Percentiles rank a stretch among this genome's conserved stretches.
These are phyloP conservation scores for Sebastes hubbsi DNA, from an alignment of 2,797 vertebrate species.

Conservation along the genomic window DNA sequence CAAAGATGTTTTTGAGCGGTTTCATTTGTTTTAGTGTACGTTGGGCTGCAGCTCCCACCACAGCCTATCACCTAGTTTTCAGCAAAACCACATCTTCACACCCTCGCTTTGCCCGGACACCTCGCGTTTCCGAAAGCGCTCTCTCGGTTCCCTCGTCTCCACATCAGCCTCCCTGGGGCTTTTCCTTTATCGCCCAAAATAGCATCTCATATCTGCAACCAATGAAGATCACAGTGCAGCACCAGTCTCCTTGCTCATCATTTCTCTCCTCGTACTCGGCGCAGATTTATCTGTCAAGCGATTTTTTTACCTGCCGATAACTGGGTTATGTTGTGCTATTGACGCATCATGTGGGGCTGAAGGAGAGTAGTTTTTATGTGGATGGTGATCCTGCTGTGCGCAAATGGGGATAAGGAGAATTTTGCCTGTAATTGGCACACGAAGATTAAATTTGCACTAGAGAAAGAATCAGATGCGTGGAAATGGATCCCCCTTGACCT, in stretches of 20 bases:
- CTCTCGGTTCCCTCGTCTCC: conserved; percentile 54
- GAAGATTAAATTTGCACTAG: conserved; percentile 57
- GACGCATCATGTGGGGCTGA: not conserved
- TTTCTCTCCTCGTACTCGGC: conserved; percentile 21
- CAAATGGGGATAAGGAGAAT: conserved; percentile 45
- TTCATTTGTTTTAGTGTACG: not conserved
- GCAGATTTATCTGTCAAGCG: conserved; percentile 12
- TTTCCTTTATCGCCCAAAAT: conserved; percentile 71
- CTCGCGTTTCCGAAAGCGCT: conserved; percentile 32
- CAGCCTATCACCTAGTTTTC: conserved; percentile 30
- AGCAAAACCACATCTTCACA: conserved; percentile 42
- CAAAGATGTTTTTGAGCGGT: not conserved
- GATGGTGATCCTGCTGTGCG: conserved; percentile 13
- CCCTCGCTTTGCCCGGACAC: conserved; percentile 30
- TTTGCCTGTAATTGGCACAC: conserved; percentile 56
- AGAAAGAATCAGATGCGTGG: conserved; percentile 44
- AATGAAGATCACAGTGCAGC: conserved; percentile 50
- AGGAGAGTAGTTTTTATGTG: not conserved
- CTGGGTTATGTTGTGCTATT: conserved; percentile 2
- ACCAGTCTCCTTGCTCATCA: conserved; percentile 40
- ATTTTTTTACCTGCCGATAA: conserved; percentile 8
- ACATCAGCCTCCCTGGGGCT: conserved; percentile 61
- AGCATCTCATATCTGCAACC: conserved; percentile 71
- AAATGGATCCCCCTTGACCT: conserved; percentile 58
- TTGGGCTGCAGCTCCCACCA: not conserved